Percentiles rank a stretch among this genome's conserved stretches.
Evolutionary conservation across 2,888 invertebrate species (phyloP).

Genomic region (Pristionchus entomophagus): DNA sequence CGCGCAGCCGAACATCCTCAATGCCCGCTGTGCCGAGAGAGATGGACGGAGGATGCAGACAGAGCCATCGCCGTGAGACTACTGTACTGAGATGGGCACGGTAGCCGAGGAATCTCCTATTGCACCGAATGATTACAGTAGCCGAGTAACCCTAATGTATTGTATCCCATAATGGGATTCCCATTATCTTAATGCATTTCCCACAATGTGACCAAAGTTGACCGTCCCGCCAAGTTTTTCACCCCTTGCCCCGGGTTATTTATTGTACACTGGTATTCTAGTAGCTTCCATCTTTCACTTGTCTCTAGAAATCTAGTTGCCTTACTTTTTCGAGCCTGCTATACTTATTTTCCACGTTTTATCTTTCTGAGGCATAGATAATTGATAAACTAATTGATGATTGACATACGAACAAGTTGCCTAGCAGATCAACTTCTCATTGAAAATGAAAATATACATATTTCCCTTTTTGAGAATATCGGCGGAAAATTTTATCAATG

Average conservation of each 20-base stretch:
- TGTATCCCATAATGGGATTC: neutral
- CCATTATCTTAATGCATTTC: neutral
- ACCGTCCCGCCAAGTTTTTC: neutral
- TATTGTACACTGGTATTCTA: conserved; percentile 5
- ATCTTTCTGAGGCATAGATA: neutral
- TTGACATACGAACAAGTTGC: neutral
- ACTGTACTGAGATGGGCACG: neutral
- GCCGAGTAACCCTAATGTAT: neutral
- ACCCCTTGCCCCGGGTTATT: neutral
- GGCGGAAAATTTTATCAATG: too few species aligned
- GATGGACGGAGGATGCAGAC: neutral
- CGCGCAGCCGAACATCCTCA: neutral
- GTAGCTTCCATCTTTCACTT: too few species aligned
- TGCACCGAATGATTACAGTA: neutral
- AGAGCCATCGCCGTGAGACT: neutral
- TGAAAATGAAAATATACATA: too few species aligned
- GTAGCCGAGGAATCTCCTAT: neutral
- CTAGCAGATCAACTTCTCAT: too few species aligned
- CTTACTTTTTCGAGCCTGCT: neutral
- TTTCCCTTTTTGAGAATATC: too few species aligned
- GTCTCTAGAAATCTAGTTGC: neutral
- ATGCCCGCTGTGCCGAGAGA: conserved; percentile 26
- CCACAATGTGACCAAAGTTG: neutral
- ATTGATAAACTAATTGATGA: neutral
- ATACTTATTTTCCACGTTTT: neutral